Evolutionary conservation across 1,140 invertebrate species (phyloP).

Genomic region (Cydia strobilella): DNA sequence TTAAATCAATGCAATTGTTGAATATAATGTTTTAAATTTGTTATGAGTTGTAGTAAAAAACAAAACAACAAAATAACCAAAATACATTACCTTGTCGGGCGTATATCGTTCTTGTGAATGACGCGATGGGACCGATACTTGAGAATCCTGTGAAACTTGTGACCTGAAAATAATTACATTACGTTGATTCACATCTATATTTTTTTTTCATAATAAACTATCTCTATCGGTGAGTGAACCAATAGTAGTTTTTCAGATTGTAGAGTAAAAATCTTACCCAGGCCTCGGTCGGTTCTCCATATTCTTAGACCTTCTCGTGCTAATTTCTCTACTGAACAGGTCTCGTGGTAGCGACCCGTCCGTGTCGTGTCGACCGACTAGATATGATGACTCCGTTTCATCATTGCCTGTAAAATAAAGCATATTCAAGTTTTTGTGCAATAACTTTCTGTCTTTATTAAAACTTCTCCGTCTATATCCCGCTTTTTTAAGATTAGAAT

Average conservation of each 20-base stretch:
- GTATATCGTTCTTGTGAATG: constrained; percentile 55
- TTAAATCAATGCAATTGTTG: no score
- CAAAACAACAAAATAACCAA: no score
- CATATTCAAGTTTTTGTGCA: no score
- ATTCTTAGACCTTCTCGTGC: constrained; percentile 54
- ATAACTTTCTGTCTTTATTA: no score
- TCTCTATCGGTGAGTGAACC: no score
- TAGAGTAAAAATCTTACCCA: constrained; percentile 45
- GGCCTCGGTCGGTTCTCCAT: constrained; percentile 43
- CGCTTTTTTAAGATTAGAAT: no score
- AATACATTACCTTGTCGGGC: constrained; percentile 57
- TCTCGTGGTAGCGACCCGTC: constrained; percentile 60
- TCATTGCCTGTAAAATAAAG: constrained; percentile 53
- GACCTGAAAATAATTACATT: constrained; percentile 49
- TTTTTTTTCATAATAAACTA: no score
- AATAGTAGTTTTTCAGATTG: no score
- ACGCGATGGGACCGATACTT: constrained; percentile 56
- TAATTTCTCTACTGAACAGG: constrained; percentile 67
- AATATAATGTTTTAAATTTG: no score
- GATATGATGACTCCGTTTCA: constrained; percentile 68
- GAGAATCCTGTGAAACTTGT: constrained; percentile 64
- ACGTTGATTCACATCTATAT: no score
- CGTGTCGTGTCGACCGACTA: constrained; percentile 72
- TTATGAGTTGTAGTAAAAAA: no score
- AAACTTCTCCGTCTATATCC: no score